Evolutionary conservation across 2,888 invertebrate genomes (phyloP), one percentile per base, ranked within the genome.

Genomic region (Phortica magna): DNA sequence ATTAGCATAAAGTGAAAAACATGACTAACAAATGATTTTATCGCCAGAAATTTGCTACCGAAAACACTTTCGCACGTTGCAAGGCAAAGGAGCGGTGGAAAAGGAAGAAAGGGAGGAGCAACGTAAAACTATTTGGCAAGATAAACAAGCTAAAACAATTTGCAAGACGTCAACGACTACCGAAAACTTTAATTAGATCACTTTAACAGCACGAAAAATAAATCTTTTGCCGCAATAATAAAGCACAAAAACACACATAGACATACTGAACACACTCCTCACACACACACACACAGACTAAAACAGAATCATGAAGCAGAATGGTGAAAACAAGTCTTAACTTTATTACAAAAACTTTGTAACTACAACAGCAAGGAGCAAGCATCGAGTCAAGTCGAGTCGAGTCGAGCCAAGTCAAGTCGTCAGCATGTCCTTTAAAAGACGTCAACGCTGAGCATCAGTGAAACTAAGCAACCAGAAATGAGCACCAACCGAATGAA

Each of bases 131-230:
- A 48, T 72, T 64, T 73, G 41, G 17, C 3, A 65, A 70, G 74
- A 76, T 76, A 79, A 75, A 59, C 65, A 78, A 80, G 22, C 12
- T 72, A 67, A 79, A 78, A 75, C 81, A 81, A 79, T 81, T 76
- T 78, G 17, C 14, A 67, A 65, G 77, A 67, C 74, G 53, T 73
- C 55, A 55, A 17, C 73, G 39, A 14, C 53, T 64, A 64, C 19
- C 73, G 64, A 64, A 55, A 85, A 85, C 83, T 85, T 85, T 85
- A 85, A 85, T 85, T 85, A 85, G 85, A 87, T 88, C 84, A 83
- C 80, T 88, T 79, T 77, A 88, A 83, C 81, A 83, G 80, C 85
- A 82, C 80, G 70, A 85, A 65, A 81, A 83, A 85, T 83, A 88
- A 85, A 87, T 85, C 82, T 12, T 78, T 80, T 81, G 78, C 85